Percentiles rank a stretch among this genome's conserved stretches.
Evolutionary conservation across 2,888 invertebrate species (phyloP).

Genomic region (Rhyacophila evoluta): DNA sequence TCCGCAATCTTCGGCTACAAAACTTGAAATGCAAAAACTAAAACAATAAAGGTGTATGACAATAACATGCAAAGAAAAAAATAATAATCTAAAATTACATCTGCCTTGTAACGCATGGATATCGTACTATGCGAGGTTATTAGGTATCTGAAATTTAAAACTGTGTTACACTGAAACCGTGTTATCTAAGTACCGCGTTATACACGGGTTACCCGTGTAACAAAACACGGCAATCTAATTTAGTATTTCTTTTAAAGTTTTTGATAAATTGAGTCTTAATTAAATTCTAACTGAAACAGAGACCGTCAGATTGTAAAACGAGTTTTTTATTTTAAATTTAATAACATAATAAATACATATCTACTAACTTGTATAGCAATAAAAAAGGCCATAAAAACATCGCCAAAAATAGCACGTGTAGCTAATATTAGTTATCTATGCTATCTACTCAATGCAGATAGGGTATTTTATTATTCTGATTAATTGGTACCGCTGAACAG

Average conservation of each 20-base stretch:
- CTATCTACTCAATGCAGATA: background rate
- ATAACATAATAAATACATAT: conserved; percentile 1
- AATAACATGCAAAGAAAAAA: too few species aligned
- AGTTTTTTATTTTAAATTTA: background rate
- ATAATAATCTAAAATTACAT: too few species aligned
- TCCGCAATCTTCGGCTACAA: too few species aligned
- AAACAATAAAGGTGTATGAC: too few species aligned
- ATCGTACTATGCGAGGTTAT: too few species aligned
- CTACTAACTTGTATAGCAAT: background rate
- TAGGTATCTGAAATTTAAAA: too few species aligned
- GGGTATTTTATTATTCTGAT: conserved; percentile 3
- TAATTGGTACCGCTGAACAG: background rate
- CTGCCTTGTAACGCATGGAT: too few species aligned
- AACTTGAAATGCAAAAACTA: too few species aligned
- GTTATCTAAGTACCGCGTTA: too few species aligned
- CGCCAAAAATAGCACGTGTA: conserved; percentile 9
- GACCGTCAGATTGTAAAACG: background rate
- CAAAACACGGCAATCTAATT: background rate
- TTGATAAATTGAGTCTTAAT: conserved; percentile 16
- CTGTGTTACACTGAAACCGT: too few species aligned
- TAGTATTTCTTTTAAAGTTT: background rate
- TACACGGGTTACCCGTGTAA: too few species aligned
- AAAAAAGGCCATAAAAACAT: background rate
- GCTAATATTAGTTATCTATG: conserved; percentile 17
- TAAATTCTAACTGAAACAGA: background rate